Evolutionary conservation across 64 coral and sea anemone species (phyloP), one percentile per base, ranked within the genome.

Genomic region (Pocillopora verrucosa): DNA sequence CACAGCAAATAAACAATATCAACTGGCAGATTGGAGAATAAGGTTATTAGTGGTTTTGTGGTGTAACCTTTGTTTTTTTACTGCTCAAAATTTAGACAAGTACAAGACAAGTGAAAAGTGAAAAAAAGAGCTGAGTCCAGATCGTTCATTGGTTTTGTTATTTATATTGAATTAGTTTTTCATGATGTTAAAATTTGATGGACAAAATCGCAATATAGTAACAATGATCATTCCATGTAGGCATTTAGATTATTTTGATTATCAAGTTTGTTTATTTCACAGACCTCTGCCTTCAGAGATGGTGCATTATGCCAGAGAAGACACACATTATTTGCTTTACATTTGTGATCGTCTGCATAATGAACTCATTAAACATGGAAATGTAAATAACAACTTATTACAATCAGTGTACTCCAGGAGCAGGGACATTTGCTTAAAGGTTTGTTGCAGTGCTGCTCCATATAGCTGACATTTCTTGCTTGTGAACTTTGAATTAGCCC

Each of bases 291-390:
- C 96, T 58, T 45, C 72, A 75, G 93, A 95, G 82, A 98, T 98
- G 96, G 74, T 86, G 19, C 91, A 62, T 19, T 98, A 98, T 82
- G 96, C 96, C 65, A 85, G 88, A 11, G 93, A 95, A 34, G 96
- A 98, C 79, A 98, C 96, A 12, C 96, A 98, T 72, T 98, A 98
- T 37, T 86, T 98, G 64, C 61, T 98, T 20, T 98, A 98, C 74
- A 98, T 98, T 76, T 91, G 84, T 78, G 96, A 98, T 56, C 62
- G 93, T 17, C 69, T 98, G 30, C 87, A 72, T 19, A 95, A 98
- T 41, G 96, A 98, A 24, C 91, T 98, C 24, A 87, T 98, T 13
- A 90, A 58, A 56, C 91, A 80, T 69, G 96, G 96, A 10, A 98
- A 98, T 76, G 64, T 36, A 14, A 92, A 93, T 19, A 98, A 88